A percentile compares a stretch with the other conserved stretches of the same genome.
phyloP scores from a whole-genome alignment of 2,113 vertebrate species.

The Entomyzon cyanotis region DNA sequence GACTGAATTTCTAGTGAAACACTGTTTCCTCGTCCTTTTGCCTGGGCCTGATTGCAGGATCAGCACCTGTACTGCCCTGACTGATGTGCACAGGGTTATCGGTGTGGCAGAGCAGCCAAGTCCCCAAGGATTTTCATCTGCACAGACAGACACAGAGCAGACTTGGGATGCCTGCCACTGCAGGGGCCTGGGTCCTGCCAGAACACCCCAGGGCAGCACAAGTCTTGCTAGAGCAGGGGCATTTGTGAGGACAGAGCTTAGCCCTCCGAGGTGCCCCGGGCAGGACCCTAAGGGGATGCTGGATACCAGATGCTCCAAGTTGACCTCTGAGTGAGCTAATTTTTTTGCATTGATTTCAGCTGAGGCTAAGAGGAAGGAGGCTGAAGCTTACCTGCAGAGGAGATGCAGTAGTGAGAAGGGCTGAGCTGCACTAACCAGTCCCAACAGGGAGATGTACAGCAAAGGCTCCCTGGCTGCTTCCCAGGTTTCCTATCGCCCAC shows the following conservation, averaged over 20 bases:
- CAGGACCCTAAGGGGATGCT: not conserved
- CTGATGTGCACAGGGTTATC: accelerated
- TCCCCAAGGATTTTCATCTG: not conserved
- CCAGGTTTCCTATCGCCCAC: not conserved
- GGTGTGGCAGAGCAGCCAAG: not conserved
- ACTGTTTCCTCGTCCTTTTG: not conserved
- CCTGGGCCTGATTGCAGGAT: not conserved
- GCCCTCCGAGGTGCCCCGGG: accelerated
- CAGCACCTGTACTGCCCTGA: accelerated
- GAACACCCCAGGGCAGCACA: not conserved
- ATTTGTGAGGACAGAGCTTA: accelerated
- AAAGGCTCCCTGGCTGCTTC: not conserved
- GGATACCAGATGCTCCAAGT: not conserved
- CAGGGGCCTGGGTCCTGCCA: not conserved
- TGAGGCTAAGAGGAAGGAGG: not conserved
- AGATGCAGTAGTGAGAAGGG: accelerated
- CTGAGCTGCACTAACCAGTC: accelerated
- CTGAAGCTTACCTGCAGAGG: not conserved
- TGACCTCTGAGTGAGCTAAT: not conserved
- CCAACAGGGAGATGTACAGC: accelerated
- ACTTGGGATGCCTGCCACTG: not conserved
- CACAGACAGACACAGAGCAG: not conserved
- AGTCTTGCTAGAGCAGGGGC: not conserved
- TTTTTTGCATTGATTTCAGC: not conserved
- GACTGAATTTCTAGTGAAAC: not conserved